These are phyloP conservation scores for Chymomyza costata DNA, from an alignment of 1,140 invertebrate species.

Conservation along the genomic window DNA sequence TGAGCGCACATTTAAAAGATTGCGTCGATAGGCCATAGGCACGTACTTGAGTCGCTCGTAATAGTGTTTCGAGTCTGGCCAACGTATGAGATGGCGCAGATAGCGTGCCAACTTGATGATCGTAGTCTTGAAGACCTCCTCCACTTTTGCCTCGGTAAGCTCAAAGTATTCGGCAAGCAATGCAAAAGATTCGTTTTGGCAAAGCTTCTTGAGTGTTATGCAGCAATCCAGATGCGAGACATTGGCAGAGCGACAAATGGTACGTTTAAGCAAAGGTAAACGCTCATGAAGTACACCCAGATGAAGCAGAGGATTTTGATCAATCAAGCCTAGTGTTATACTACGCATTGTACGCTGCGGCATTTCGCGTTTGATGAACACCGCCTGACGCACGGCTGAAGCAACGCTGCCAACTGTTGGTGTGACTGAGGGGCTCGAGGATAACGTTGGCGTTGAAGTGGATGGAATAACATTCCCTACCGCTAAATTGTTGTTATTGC, in stretches of 20 bases:
- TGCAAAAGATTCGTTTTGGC: constrained; percentile 60
- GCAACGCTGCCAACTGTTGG: constrained; percentile 15
- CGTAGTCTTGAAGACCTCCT: constrained; percentile 52
- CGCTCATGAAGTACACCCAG: constrained; percentile 44
- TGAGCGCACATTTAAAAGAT: constrained; percentile 62
- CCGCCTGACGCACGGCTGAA: constrained; percentile 54
- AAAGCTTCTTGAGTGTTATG: constrained; percentile 61
- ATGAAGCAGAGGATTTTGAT: constrained; percentile 48
- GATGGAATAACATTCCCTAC: neutral
- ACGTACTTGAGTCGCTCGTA: constrained; percentile 62
- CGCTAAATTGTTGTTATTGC: neutral
- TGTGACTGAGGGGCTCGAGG: neutral
- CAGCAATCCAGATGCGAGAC: constrained; percentile 61
- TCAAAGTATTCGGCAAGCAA: constrained; percentile 62
- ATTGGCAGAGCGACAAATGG: constrained; percentile 48
- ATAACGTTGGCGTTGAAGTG: constrained; percentile 6
- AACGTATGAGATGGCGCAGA: constrained; percentile 54
- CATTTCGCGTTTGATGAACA: constrained; percentile 55
- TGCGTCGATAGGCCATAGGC: constrained; percentile 53
- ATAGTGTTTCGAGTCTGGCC: constrained; percentile 59
- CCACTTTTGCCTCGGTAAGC: constrained; percentile 49
- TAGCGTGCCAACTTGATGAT: constrained; percentile 50
- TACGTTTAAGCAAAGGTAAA: constrained; percentile 49
- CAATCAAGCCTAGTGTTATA: constrained; percentile 52
- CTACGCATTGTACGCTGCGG: constrained; percentile 55